Evolutionary conservation across 1,140 invertebrate species (phyloP).

Genomic region (Orius laevigatus): DNA sequence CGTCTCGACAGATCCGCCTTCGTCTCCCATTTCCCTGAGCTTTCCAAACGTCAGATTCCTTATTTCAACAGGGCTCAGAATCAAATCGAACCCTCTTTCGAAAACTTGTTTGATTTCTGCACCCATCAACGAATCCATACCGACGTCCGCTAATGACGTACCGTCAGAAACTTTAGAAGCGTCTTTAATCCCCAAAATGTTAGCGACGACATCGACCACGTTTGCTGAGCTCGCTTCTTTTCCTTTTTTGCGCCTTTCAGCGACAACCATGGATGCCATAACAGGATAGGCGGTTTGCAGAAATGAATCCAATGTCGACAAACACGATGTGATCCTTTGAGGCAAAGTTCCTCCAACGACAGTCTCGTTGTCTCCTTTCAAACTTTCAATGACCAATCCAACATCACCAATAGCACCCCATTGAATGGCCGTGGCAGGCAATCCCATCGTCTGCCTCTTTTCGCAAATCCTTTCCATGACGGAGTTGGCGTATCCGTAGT

Average conservation of each 20-base stretch:
- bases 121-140: slow-evolving; percentile 95
- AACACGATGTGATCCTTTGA: slow-evolving; percentile 77
- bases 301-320: slow-evolving; percentile 71
- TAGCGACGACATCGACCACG: slow-evolving; percentile 56
- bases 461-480: slow-evolving; percentile 91
- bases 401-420: slow-evolving; percentile 98
- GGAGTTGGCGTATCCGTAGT: slow-evolving; percentile 92
- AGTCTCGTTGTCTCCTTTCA: slow-evolving; percentile 69
- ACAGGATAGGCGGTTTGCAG: slow-evolving; percentile 57
- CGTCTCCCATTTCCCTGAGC: slow-evolving; percentile 40
- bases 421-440: slow-evolving; percentile 77
- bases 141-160: slow-evolving; percentile 72
- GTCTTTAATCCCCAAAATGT: slow-evolving; percentile 67
- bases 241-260: slow-evolving; percentile 45
- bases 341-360: slow-evolving; percentile 84
- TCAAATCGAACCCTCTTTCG: slow-evolving; percentile 79
- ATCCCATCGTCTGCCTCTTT: slow-evolving; percentile 56
- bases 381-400: slow-evolving; percentile 71
- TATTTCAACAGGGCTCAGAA: slow-evolving; percentile 79
- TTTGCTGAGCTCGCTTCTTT: slow-evolving; percentile 31
- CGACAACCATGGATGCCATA: slow-evolving; percentile 61
- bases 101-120: slow-evolving; percentile 94
- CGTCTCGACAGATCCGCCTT: not conserved
- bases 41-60: slow-evolving; percentile 58
- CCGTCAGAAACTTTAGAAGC: slow-evolving; percentile 51